A percentile compares a stretch with the other conserved stretches of the same genome.
Conservation (phyloP, 2,113 vertebrate genomes). For the Cygnus atratus region DNA sequence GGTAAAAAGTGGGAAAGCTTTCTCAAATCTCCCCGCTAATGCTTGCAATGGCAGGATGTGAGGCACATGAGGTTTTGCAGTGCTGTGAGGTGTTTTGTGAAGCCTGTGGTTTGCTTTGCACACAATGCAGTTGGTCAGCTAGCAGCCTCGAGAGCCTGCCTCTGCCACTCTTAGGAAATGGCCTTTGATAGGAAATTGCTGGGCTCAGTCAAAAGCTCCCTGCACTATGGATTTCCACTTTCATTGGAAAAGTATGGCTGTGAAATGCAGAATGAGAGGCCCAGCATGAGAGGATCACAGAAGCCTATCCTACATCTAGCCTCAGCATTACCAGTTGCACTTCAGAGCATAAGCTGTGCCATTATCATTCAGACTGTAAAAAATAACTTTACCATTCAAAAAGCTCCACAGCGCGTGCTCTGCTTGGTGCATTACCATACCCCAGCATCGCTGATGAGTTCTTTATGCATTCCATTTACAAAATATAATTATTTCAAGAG, state of each 20-base stretch:
- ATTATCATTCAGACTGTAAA: neutral
- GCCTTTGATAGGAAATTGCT: neutral
- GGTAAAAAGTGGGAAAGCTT: neutral
- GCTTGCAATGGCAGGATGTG: neutral
- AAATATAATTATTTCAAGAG: conserved; percentile 61
- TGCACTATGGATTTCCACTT: neutral
- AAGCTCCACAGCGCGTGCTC: neutral
- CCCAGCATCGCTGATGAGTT: neutral
- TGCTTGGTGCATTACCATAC: neutral
- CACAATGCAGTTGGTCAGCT: neutral
- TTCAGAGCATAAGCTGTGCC: neutral
- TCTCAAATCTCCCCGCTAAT: neutral
- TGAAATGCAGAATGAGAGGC: neutral
- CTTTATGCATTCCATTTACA: conserved; percentile 33
- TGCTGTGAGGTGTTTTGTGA: neutral
- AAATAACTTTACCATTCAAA: neutral
- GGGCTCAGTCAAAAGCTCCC: neutral
- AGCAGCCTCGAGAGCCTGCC: too few relatives aligned
- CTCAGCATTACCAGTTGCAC: neutral
- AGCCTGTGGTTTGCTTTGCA: neutral
- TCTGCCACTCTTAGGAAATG: neutral
- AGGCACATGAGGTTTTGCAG: neutral
- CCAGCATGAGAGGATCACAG: neutral
- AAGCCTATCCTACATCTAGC: neutral
- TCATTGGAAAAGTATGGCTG: neutral